These are phyloP conservation scores for Psix sp. DNA, from an alignment of 1,140 invertebrate species.

Conservation along the genomic window DNA sequence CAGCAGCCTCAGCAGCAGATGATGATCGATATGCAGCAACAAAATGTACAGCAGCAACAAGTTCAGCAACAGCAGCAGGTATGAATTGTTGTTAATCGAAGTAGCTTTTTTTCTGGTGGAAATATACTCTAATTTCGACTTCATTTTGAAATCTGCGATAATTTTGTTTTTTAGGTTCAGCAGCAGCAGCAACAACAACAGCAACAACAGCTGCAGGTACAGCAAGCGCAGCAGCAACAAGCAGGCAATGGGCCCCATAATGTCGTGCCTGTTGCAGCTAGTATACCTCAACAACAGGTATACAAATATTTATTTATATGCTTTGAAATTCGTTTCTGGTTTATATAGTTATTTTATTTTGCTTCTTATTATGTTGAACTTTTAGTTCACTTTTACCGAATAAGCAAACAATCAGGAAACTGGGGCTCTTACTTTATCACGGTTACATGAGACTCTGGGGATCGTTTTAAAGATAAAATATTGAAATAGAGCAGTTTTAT, in stretches of 20 bases:
- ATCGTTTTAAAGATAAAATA: too few relatives aligned
- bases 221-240: slow-evolving; percentile 74
- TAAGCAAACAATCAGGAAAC: too few relatives aligned
- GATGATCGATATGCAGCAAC: slow-evolving; percentile 74
- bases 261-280: slow-evolving; percentile 77
- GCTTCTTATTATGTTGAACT: too few relatives aligned
- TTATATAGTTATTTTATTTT: too few relatives aligned
- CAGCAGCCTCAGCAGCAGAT: slow-evolving; percentile 73
- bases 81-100: slow-evolving; percentile 12
- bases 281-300: slow-evolving; percentile 79
- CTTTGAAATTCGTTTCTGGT: too few relatives aligned
- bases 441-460: too few relatives aligned
- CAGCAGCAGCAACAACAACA: slow-evolving; percentile 74
- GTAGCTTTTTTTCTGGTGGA: background rate
- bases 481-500: too few relatives aligned
- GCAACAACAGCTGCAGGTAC: slow-evolving; percentile 68
- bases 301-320: too few relatives aligned
- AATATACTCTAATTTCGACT: background rate
- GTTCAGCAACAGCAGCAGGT: slow-evolving; percentile 71
- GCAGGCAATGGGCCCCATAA: slow-evolving; percentile 69
- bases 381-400: too few relatives aligned
- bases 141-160: background rate
- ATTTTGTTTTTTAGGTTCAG: slow-evolving; percentile 53
- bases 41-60: slow-evolving; percentile 78
- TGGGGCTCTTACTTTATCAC: too few relatives aligned